phyloP scores from a whole-genome alignment of 2,888 invertebrate genomes.

The Drosophila nr. medialis region DNA sequence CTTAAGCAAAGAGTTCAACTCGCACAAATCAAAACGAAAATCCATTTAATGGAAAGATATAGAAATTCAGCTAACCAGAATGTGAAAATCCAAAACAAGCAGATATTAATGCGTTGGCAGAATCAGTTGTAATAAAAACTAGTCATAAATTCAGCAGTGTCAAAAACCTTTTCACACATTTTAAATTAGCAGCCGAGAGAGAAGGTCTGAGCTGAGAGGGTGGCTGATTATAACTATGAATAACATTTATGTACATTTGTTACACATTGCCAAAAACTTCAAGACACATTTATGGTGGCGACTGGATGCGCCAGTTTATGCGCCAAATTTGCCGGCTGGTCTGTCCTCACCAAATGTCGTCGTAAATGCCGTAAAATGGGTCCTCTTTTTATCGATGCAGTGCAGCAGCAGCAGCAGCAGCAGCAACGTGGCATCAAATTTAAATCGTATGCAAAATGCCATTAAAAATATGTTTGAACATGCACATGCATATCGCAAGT shows the following conservation, averaged over 20 bases:
- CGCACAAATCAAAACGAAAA: neutral
- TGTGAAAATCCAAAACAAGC: neutral
- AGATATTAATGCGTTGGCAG: neutral
- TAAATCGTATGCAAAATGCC: conserved; percentile 74
- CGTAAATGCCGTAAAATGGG: conserved; percentile 33
- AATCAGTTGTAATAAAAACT: neutral
- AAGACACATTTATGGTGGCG: conserved; percentile 59
- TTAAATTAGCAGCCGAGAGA: conserved; percentile 4
- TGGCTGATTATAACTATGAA: conserved; percentile 45
- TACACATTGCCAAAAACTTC: conserved; percentile 54
- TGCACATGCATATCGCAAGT: conserved; percentile 46
- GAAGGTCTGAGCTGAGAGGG: neutral
- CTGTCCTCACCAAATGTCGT: conserved; percentile 29
- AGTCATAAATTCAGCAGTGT: conserved; percentile 48
- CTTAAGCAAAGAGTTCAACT: neutral
- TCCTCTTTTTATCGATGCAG: conserved; percentile 61
- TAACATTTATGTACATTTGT: conserved; percentile 55
- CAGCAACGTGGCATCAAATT: conserved; percentile 36
- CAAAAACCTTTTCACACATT: conserved; percentile 63
- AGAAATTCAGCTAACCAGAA: neutral
- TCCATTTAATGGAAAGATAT: neutral
- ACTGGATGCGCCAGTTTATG: conserved; percentile 65
- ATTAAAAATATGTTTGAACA: conserved; percentile 60
- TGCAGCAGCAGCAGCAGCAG: conserved; percentile 36
- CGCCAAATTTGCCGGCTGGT: conserved; percentile 61